Evolutionary conservation across 2,113 vertebrate species (phyloP), one percentile per base, ranked within the genome.

Genomic region (Reinhardtius hippoglossoides): DNA sequence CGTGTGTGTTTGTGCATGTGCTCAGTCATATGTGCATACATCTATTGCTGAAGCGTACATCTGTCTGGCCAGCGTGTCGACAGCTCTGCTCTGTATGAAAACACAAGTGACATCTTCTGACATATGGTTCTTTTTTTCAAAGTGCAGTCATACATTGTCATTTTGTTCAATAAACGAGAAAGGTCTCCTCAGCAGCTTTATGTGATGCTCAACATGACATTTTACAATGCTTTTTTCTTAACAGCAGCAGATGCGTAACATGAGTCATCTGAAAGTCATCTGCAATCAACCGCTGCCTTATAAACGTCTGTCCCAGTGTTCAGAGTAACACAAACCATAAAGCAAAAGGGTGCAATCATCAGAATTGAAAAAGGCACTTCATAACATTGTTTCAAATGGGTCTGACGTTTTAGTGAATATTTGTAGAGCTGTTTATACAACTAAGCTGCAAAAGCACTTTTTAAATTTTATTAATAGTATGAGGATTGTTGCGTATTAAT

Each of bases 101-200:
- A 71, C 4, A 9, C 55, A 31, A 60, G 64, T 69, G 84, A 75
- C 27, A n/a, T 58, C 40, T 37, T 52, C 37, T 65, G 52, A 76
- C 31, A 18, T 5, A 57, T 57, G 23, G 12, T n/a, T 37, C 21
- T 21, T 21, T 21, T 13, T 5, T 24, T 9, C 46, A 18, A 42
- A 13, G 56, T 16, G 24, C 56, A 23, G 9, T 52, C 50, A 7
- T 15, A 42, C 23, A 18, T 65, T 1, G 15, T 54, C 24, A 40
- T 71, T 35, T 44, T 70, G 57, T 31, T 35, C 13, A 37, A 23
- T 71, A 74, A 74, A 71, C 71, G 37, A 26, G 50, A 54, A 7
- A 56, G 21, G 27, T 40, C 50, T 37, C 40, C 2, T 7, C 23
- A 20, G n/a, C 40, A 20, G 58, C n/a, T 12, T 9, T 50, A 44